Conservation (phyloP, 64 coral and sea anemone genomes). For the Dendrophyllia cribrosa region DNA sequence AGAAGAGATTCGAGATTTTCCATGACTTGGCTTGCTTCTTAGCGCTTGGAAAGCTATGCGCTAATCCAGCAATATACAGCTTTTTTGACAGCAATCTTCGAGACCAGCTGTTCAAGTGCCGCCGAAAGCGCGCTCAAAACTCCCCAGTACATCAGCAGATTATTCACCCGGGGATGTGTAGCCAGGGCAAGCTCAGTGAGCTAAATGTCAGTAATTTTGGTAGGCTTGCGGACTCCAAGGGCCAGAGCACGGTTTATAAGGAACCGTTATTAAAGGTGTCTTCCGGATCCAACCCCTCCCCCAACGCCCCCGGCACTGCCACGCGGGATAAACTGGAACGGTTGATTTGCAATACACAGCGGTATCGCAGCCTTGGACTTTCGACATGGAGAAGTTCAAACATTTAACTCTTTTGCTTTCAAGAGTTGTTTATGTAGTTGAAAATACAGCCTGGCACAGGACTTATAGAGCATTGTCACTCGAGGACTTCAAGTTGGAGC, state of each 20-base stretch:
- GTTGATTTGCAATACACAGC: slow-evolving; percentile 87
- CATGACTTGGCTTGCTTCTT: slow-evolving; percentile 80
- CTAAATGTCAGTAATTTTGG: slow-evolving; percentile 95
- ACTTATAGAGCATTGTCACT: too few species aligned
- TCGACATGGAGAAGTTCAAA: slow-evolving; percentile 87
- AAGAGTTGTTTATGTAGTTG: too few species aligned
- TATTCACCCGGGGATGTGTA: slow-evolving; percentile 62
- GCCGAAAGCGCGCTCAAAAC: slow-evolving; percentile 45
- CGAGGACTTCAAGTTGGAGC: too few species aligned
- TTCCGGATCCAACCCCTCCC: slow-evolving; percentile 45
- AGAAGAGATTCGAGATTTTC: slow-evolving; percentile 54
- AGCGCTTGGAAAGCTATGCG: slow-evolving; percentile 84
- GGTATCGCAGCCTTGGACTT: slow-evolving; percentile 87
- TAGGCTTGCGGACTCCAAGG: slow-evolving; percentile 16
- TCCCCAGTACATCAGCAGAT: slow-evolving; percentile 56
- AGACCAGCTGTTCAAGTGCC: slow-evolving; percentile 85
- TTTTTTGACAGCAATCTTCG: slow-evolving; percentile 94
- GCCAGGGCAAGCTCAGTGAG: slow-evolving; percentile 84
- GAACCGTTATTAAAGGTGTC: slow-evolving; percentile 80
- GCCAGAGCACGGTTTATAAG: slow-evolving; percentile 27
- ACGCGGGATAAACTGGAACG: slow-evolving; percentile 85
- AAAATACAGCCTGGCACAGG: too few species aligned
- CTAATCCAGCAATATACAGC: slow-evolving; percentile 93
- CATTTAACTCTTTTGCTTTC: slow-evolving; percentile 15
- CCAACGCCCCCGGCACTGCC: slow-evolving; percentile 52